Base-by-base conservation (phyloP, 2,797 vertebrate species). In the Dendrocincla tyrannina region DNA sequence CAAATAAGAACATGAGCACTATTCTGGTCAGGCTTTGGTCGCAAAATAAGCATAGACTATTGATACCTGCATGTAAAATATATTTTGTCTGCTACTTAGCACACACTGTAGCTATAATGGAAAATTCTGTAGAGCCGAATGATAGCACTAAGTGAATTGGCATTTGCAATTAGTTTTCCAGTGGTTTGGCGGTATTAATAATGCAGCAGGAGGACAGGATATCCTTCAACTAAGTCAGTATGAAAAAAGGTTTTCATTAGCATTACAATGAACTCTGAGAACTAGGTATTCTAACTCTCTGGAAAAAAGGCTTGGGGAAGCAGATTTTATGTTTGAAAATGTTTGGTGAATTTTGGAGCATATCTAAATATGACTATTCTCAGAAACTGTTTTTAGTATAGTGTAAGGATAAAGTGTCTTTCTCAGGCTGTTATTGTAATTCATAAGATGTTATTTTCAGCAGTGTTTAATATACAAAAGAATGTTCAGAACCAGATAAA, bases 81-180 rank as follows among this genome's bases (percentile, higher is more conserved):
- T 90, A 92, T 94, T 96, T 95, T 93, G 88, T 78, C 77, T 93
- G 81, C 93, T 89, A 50, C 85, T 96, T 93, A 92, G 82, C 66
- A 68, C 82, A 91, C 20, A 3, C 89, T 94, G 72, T 82, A 93
- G 91, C 93, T 97, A 92, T 97, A 97, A 97, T 96, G 96, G 96
- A 97, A 97, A 96, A 91, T 97, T 96, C 90, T 96, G 89, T 69
- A 73, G 85, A 90, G 94, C 50, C 0, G 59, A 96, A 89, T 66
- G 97, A 97, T 92, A 96, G 91, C 90, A 81, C 69, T 97, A 94
- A 97, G 94, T 96, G 94, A 97, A 95, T 89, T 97, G 96, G 93
- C 94, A 96, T 97, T 96, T 96, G 91, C 85, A 88, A 95, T 97
- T 96, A 92, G 93, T 97, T 97, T 97, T 97, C 96, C 95, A 96